A percentile compares a stretch with the other conserved stretches of the same genome.
These are phyloP conservation scores for Sarotherodon lohbergeri DNA, from an alignment of 2,113 vertebrate species.

Conservation along the genomic window DNA sequence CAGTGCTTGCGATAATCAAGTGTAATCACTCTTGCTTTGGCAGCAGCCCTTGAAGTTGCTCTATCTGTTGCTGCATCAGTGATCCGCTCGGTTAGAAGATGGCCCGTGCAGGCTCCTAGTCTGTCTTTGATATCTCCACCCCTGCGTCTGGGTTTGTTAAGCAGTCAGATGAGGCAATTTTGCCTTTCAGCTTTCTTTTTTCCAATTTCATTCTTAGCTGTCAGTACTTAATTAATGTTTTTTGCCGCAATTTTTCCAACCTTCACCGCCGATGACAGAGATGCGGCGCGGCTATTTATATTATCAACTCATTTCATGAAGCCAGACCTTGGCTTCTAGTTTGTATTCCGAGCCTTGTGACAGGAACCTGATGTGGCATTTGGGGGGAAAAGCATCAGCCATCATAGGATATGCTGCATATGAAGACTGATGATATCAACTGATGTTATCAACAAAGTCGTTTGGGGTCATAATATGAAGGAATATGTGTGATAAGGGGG, in stretches of 20 bases:
- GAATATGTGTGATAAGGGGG: not conserved
- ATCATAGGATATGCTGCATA: not conserved
- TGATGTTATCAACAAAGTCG: slow-evolving; percentile 16
- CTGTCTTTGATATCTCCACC: slow-evolving; percentile 52
- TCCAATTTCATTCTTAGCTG: slow-evolving; percentile 48
- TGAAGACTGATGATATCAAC: slow-evolving; percentile 21
- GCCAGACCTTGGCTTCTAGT: slow-evolving; percentile 25
- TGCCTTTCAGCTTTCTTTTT: slow-evolving; percentile 58
- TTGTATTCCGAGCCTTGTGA: slow-evolving; percentile 29
- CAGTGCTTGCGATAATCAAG: slow-evolving; percentile 45
- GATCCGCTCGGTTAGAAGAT: slow-evolving; percentile 24
- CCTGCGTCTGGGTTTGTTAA: slow-evolving; percentile 44
- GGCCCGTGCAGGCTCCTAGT: slow-evolving; percentile 34
- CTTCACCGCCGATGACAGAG: slow-evolving; percentile 41
- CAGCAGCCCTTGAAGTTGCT: slow-evolving; percentile 42
- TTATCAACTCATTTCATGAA: slow-evolving; percentile 28
- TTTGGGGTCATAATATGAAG: slow-evolving; percentile 17
- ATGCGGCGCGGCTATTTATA: slow-evolving; percentile 37
- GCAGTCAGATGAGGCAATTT: slow-evolving; percentile 49
- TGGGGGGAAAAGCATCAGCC: not conserved
- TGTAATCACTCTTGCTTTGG: slow-evolving; percentile 38
- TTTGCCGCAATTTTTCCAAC: slow-evolving; percentile 52
- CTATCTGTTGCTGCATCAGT: slow-evolving; percentile 48
- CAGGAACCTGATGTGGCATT: slow-evolving; percentile 40
- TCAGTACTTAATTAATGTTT: slow-evolving; percentile 68